Base-by-base conservation (phyloP, 2,797 vertebrate species). In the Paguma larvata region DNA sequence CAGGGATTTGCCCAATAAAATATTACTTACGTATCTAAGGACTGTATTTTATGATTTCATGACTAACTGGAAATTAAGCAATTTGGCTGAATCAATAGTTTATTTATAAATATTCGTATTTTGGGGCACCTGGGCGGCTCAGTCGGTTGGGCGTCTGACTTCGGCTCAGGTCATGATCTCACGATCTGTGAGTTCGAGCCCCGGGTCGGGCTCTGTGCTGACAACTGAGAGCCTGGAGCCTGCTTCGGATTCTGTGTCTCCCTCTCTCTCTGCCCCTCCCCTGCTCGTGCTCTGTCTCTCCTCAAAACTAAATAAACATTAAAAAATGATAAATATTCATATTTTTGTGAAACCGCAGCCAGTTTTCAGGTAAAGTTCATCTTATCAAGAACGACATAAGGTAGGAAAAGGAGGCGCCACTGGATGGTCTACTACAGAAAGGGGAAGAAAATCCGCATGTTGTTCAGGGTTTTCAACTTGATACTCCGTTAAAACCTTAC, bases 31-130 rank as follows among this genome's bases (percentile, higher is more conserved):
- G 11, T 91, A 72, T 48, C 10, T 56, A 88, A 94, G 87, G 59
- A 13, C n/a, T 73, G 3, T 65, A 56, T 73, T 93, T 77, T 67
- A 88, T 63, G 34, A 86, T 97, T 78, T 46, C 25, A 56, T 94
- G 75, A 80, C 85, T 89, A 87, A 84, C 68, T 84, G 16, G 65
- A 92, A 95, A 89, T 67, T 48, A 84, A 48, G 27, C n/a, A 70
- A 30, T 73, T 87, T 92, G 72, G 41, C 44, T n/a, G 34, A 85
- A 79, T 75, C 62, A 70, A 67, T 87, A 27, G 19, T 79, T 84
- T 77, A n/a, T 79, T 89, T 59, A 41, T 86, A 95, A 86, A 75
- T 27, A 14, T 59, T 82, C 51, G 5, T 67, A 79, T 87, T 59
- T 63, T 67, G 21, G 19, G 56, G 3, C 56, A 3, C 56, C 8